phyloP scores from a whole-genome alignment of 2,113 vertebrate species.

The Platysternon megacephalum region DNA sequence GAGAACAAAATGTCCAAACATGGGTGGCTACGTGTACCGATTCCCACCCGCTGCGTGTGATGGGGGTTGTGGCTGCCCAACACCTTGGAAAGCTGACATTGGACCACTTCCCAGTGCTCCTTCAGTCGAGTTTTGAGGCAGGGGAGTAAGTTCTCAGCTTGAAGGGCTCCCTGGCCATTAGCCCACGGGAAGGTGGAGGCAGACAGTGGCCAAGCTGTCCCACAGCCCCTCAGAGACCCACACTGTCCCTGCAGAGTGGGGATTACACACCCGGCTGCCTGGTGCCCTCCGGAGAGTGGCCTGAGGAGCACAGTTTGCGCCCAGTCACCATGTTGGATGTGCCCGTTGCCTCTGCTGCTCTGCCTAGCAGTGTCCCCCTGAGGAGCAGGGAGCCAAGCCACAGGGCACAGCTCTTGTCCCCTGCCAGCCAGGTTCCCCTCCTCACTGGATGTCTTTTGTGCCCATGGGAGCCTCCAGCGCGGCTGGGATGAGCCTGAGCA shows the following conservation, averaged over 20 bases:
- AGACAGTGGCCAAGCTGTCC: too few relatives aligned
- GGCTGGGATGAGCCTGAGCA: conserved; percentile 4
- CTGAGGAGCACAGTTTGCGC: neutral
- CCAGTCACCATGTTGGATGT: neutral
- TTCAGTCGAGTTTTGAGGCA: neutral
- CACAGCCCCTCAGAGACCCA: neutral
- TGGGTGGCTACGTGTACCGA: too few relatives aligned
- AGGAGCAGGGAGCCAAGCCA: neutral
- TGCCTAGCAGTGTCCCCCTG: neutral
- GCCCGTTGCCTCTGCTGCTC: neutral
- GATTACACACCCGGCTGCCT: neutral
- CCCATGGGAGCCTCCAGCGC: conserved; percentile 18
- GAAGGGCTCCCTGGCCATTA: neutral
- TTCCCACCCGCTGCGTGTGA: too few relatives aligned
- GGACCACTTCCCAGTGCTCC: neutral
- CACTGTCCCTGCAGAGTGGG: neutral
- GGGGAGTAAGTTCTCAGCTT: neutral
- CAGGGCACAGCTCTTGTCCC: neutral
- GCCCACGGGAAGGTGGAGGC: too few relatives aligned
- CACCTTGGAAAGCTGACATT: neutral
- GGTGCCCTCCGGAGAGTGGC: neutral
- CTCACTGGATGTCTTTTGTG: conserved; percentile 44
- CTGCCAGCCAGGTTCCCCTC: neutral
- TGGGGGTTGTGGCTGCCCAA: neutral
- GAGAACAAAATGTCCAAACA: neutral